Percentiles rank a stretch among this genome's conserved stretches.
These are phyloP conservation scores for Fratercula arctica DNA, from an alignment of 2,797 vertebrate genomes.

Conservation along the genomic window DNA sequence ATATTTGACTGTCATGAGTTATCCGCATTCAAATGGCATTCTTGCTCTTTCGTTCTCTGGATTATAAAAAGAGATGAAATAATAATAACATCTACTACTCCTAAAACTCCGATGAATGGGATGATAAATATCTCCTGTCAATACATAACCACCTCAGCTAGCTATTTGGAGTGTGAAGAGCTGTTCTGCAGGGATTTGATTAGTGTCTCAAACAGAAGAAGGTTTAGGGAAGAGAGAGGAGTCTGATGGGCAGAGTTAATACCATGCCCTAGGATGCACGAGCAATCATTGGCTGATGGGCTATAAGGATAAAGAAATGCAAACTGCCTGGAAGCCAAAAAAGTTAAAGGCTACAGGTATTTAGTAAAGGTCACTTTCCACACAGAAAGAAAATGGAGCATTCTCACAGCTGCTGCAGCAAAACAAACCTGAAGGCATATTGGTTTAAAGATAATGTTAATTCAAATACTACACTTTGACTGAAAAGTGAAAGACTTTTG, in stretches of 20 bases:
- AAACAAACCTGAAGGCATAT: neutral
- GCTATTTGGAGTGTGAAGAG: neutral
- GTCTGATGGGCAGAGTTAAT: neutral
- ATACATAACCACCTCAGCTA: neutral
- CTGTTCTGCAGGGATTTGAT: neutral
- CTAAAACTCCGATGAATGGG: neutral
- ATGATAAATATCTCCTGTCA: neutral
- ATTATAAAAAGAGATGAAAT: neutral
- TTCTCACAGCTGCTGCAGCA: neutral
- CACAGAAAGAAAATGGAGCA: neutral
- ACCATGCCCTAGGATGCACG: neutral
- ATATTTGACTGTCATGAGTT: neutral
- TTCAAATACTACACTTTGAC: neutral
- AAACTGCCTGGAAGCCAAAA: neutral
- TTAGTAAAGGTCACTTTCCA: neutral
- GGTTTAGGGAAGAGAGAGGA: neutral
- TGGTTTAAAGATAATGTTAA: neutral
- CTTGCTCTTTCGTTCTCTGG: neutral
- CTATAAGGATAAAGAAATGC: neutral
- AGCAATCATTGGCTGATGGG: neutral
- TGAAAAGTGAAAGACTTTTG: neutral
- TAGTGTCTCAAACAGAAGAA: neutral
- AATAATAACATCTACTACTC: neutral
- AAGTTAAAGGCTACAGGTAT: neutral
- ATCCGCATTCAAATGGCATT: neutral